Evolutionary conservation across 2,113 vertebrate species (phyloP).

Genomic region (Crotalus tigris): DNA sequence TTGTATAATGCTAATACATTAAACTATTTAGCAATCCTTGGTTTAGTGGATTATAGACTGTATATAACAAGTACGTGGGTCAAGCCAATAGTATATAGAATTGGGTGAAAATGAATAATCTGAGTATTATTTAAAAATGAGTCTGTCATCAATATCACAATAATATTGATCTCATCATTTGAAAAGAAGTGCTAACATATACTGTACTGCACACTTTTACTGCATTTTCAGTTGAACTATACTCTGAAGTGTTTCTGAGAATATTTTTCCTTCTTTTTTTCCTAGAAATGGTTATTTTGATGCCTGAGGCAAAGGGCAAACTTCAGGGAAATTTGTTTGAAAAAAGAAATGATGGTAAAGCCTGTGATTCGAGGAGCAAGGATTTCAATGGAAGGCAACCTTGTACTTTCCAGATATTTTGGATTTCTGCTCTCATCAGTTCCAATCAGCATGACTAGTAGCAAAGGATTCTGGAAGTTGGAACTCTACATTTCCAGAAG

Average conservation of each 20-base stretch:
- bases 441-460: not conserved
- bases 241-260: not conserved
- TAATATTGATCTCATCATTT: not conserved
- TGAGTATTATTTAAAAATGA: not conserved
- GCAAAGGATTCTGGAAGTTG: not conserved
- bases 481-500: not conserved
- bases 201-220: not conserved
- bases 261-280: not conserved
- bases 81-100: not conserved
- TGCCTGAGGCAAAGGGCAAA: not conserved
- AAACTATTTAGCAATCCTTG: not conserved
- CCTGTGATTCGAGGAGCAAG: not conserved
- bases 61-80: not conserved
- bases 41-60: not conserved
- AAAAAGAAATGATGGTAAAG: not conserved
- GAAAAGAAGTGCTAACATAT: not conserved
- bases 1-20: not conserved
- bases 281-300: not conserved
- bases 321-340: not conserved
- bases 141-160: not conserved
- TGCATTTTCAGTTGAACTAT: not conserved
- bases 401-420: not conserved
- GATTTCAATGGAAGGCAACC: not conserved
- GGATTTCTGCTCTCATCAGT: not conserved
- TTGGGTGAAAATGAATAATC: not conserved